Base-by-base conservation (phyloP, 2,113 vertebrate genomes). In the Mohoua ochrocephala region DNA sequence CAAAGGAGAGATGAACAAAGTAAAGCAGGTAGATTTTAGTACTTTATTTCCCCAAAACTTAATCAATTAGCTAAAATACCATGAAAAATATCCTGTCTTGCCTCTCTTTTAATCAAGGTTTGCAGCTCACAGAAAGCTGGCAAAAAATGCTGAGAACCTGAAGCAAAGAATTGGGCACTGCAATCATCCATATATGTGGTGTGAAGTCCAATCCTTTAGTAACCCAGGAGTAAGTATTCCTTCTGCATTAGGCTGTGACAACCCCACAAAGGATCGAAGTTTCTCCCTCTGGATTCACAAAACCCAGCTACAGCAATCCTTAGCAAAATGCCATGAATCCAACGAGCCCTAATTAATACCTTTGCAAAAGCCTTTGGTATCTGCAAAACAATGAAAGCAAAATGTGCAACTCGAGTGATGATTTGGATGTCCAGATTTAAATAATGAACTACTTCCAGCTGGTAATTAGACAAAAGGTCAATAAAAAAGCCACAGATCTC, bases 151-250 rank as follows among this genome's bases (percentile, higher is more conserved):
- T 78, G 30, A 71, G 39, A 70, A 47, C 9, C 5, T 33, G 27
- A 41, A 57, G 15, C 4, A 5, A 76, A 79, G 39, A 75, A 39
- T 0, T 37, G 13, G 10, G 28, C 14, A 13, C 1, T 27, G 2
- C 13, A 87, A 42, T 9, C 33, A 63, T 5, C 9, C 9, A 8
- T 3, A 1, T 10, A 63, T 7, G 31, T 49, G 13, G 35, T 20
- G 16, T 11, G 35, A 81, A 63, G 15, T 52, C 10, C 16, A 64
- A 28, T 23, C 37, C 41, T 76, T 47, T 11, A 56, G 13, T 8
- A 77, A 54, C 4, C 17, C 17, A 49, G 7, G 8, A 39, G 4
- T 15, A 69, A 54, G 10, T 14, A 47, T 5, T 82, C 33, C 64
- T 49, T 44, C 30, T 77, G 27, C 49, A 45, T 50, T 15, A 78